Base-by-base conservation (phyloP, 1,140 invertebrate genomes). In the Drosophila orena region DNA sequence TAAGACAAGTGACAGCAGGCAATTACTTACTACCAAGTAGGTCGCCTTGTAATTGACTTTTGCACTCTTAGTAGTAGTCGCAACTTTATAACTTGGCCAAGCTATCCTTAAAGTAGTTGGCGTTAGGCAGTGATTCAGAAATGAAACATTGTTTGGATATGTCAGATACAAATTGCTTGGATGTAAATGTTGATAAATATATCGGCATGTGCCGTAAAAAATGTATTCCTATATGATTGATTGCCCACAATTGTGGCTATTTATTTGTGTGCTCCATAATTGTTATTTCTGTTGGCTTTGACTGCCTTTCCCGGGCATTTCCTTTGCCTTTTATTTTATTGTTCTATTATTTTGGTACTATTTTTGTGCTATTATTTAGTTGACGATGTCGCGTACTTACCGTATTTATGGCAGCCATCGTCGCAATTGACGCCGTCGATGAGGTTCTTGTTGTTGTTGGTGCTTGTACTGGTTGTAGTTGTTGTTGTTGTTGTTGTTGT, bases 341-440 rank as follows among this genome's bases (percentile, higher is more conserved):
- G 11, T 38, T 14, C 17, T 17, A 17, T 17, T 17, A 17, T 17
- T 17, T 17, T 17, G 17, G 17, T 17, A 17, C 17, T 17, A 17
- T 17, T 17, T 17, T 34, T 44, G 53, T 68, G 8, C 7, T 8
- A 30, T 30, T 30, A 30, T 49, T 47, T 30, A 7, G 24, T 60
- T 72, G 69, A 59, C 34, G 55, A 40, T 52, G 42, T 77, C 85
- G 72, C 72, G 77, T 80, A 91, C 90, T 91, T 91, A 91, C 90
- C 90, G 90, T 91, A 80, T 91, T 91, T 77, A 91, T 90, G 78
- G 90, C 81, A 66, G 90, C 90, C 90, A 91, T 91, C 79, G 83
- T 91, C 84, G 84, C 79, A 88, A 86, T 89, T 89, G 83, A 76
- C 79, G 83, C 66, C 57, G 83, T 88, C 74, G 83, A 83, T 78